phyloP scores from a whole-genome alignment of 2,888 invertebrate genomes.

The Galeopsomyia nigrocyanea region DNA sequence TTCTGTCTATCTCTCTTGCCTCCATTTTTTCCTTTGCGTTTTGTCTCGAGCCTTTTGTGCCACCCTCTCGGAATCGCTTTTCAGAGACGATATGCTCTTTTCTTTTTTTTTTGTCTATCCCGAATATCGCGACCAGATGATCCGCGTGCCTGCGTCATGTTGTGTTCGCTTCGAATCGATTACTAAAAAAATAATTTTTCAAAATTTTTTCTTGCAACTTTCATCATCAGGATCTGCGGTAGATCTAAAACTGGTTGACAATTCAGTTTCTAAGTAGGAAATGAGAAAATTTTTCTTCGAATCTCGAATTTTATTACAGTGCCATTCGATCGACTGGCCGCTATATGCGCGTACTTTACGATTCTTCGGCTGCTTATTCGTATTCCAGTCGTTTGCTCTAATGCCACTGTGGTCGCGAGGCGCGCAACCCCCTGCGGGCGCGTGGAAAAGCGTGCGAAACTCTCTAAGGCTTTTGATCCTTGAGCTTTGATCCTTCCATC shows the following conservation, averaged over 20 bases:
- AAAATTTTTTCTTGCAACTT: slow-evolving; percentile 17
- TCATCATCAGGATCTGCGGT: not conserved
- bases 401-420: slow-evolving; percentile 47
- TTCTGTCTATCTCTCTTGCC: slow-evolving; percentile 13
- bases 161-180: not conserved
- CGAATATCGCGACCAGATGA: slow-evolving; percentile 11
- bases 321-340: slow-evolving; percentile 20
- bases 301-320: too few relatives aligned
- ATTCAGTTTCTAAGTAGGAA: not conserved
- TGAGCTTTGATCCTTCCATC: slow-evolving; percentile 58
- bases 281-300: too few relatives aligned
- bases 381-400: slow-evolving; percentile 62
- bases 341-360: slow-evolving; percentile 41
- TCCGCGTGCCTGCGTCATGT: not conserved
- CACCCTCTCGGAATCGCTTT: slow-evolving; percentile 32
- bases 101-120: slow-evolving; percentile 22
- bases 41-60: slow-evolving; percentile 16
- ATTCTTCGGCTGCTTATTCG: slow-evolving; percentile 60
- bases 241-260: too few relatives aligned
- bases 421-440: slow-evolving; percentile 46
- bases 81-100: slow-evolving; percentile 8
- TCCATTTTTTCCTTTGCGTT: slow-evolving; percentile 13
- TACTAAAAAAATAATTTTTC: slow-evolving; percentile 2
- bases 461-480: slow-evolving; percentile 46
- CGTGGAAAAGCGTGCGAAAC: slow-evolving; percentile 31